Evolutionary conservation across 1,140 invertebrate genomes (phyloP), one percentile per base, ranked within the genome.

Genomic region (Procambarus clarkii): DNA sequence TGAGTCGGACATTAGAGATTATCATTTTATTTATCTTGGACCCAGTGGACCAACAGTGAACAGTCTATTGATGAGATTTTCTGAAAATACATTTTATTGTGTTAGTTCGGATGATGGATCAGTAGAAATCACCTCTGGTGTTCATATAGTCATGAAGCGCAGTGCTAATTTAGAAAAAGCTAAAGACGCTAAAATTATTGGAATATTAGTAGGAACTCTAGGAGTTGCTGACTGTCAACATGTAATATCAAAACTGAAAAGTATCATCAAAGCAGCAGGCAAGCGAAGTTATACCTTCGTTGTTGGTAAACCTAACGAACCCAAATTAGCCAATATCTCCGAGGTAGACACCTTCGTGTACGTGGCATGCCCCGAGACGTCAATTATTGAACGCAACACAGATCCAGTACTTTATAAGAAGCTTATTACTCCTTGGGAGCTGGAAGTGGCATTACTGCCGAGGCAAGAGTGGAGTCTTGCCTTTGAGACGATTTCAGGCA

Each of bases 291-390:
- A 99, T 93, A 97, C 98, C n/a, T 96, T 99, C 77, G 97, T 97
- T 54, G 97, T 99, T 84, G 98, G 98, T 3, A 98, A 98, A 95
- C 96, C 98, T 24, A 99, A 98, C 95, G 96, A 97, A 74, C 96
- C 97, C 1, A 99, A 99, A 95, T 94, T 99, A 86, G 98, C 98
- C 0, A 99, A 99, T 95, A 98, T 98, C 94, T 96, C 97, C 84
- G 98, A 98, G 96, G 97, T 99, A 82, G 98, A 99, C 94, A 96
- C 97, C 78, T 99, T 98, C 95, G 97, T 99, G 3, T 95, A 98
- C 81, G 97, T 99, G 92, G 96, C 97, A 0, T 99, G 98, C 94
- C 96, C 98, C 21, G 98, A 99, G 94, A 98, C 97, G 94, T 94
- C 94, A 24, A 95, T 98, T 77, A 96, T 98, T 92, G 97, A 97